Conservation (phyloP, 2,113 vertebrate genomes). For the Falcunculus frontatus region DNA sequence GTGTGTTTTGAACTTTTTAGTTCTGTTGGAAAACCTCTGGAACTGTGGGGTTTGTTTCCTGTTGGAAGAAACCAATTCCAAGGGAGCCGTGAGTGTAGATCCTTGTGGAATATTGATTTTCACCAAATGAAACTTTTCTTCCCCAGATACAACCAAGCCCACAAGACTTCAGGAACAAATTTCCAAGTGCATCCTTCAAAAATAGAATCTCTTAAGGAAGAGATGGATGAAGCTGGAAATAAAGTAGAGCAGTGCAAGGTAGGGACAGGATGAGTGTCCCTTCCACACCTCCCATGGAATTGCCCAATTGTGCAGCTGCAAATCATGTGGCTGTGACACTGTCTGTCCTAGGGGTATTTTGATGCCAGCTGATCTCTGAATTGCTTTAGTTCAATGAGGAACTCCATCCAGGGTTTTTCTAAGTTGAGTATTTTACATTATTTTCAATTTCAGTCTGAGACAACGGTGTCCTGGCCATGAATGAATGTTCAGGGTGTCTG, state of each 20-base stretch:
- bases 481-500: not conserved
- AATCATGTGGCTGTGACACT: not conserved
- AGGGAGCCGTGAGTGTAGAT: not conserved
- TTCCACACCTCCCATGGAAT: not conserved
- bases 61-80: not conserved
- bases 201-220: conserved; percentile 94
- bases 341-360: not conserved
- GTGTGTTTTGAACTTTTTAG: not conserved
- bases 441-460: not conserved
- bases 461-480: not conserved
- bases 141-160: conserved; percentile 92
- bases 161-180: conserved; percentile 96
- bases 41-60: not conserved
- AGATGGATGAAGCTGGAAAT: conserved; percentile 96
- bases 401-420: not conserved
- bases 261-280: not conserved
- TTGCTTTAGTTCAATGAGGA: not conserved
- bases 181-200: conserved; percentile 96
- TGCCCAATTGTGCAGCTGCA: not conserved
- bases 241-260: conserved; percentile 99
- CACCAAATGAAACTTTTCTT: not conserved
- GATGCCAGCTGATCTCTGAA: not conserved
- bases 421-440: not conserved
- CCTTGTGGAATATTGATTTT: not conserved
- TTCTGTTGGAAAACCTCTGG: not conserved